Base-by-base conservation (phyloP, 2,797 vertebrate genomes). In the Siniperca undulata region DNA sequence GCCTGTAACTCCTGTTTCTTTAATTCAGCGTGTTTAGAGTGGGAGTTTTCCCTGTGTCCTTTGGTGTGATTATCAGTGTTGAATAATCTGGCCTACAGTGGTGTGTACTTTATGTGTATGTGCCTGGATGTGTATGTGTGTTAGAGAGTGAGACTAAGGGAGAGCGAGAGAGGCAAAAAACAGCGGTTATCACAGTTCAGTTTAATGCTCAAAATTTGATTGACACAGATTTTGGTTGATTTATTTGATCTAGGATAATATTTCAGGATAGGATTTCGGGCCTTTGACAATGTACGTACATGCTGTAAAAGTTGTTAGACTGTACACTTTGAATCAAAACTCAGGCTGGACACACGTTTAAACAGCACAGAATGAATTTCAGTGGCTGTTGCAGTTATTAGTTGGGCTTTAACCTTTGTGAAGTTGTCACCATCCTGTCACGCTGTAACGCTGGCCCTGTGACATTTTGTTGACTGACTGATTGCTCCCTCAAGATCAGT, bases 401-500 rank as follows among this genome's bases (percentile, higher is more conserved):
- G 91, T 94, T 83, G 81, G 79, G 87, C 90, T 86, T 65, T 95
- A 95, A 95, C 95, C 94, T 96, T 95, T 95, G 92, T 92, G 84
- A 89, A 89, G 93, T 93, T 90, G 91, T 92, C 87, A 88, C 79
- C 86, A 83, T 93, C 92, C 83, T 92, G 93, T 93, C 89, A 82
- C 83, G 86, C 92, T 85, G 93, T 93, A 92, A 93, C 88, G 87
- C 92, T 93, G 92, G 93, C 93, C 94, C 91, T 83, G 80, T 96
- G 96, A 96, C 96, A 96, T 96, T 96, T 96, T 91, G 94, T 94
- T 92, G 91, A 93, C 91, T 91, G 93, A 91, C 93, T 92, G 93
- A 94, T 94, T 87, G 91, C 91, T 94, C 94, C 93, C 94, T 86
- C 77, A 84, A 91, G 93, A 92, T 93, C 69, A 42, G 71, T 8